Percentiles rank a stretch among this genome's conserved stretches.
These are phyloP conservation scores for Hypolimnas misippus DNA, from an alignment of 2,888 invertebrate genomes.

Conservation along the genomic window DNA sequence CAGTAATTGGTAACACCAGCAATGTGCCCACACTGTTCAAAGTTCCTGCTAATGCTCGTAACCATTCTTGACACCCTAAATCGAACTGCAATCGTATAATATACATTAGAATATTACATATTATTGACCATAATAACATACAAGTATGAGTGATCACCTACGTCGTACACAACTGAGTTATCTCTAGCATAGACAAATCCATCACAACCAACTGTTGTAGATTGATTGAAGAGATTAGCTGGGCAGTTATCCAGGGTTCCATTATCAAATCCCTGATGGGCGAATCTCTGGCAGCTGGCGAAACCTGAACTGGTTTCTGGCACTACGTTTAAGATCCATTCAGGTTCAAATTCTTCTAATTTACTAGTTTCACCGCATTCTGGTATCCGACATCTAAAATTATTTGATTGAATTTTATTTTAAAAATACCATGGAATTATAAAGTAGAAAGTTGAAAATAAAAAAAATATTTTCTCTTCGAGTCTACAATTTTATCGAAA, in stretches of 20 bases:
- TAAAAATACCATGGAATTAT: too few relatives aligned
- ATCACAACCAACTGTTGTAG: conserved; percentile 51
- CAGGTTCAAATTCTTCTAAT: conserved; percentile 56
- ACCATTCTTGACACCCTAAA: conserved; percentile 87
- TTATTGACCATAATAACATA: too few relatives aligned
- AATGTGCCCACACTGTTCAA: conserved; percentile 88
- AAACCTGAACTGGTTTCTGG: conserved; percentile 60
- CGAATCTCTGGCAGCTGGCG: conserved; percentile 75
- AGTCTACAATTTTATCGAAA: too few relatives aligned
- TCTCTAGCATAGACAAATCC: conserved; percentile 63
- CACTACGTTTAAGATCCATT: conserved; percentile 75
- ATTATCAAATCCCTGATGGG: conserved; percentile 47
- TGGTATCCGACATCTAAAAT: conserved; percentile 74
- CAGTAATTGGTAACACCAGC: conserved; percentile 87
- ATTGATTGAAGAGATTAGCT: conserved; percentile 53
- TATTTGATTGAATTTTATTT: not conserved
- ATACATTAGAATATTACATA: too few relatives aligned
- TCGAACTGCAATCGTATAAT: conserved; percentile 86
- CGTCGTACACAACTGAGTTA: conserved; percentile 71
- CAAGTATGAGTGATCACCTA: too few relatives aligned
- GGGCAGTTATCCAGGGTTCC: conserved; percentile 60
- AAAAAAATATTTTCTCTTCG: too few relatives aligned
- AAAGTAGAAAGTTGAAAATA: too few relatives aligned
- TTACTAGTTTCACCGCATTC: conserved; percentile 75
- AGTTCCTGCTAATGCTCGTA: conserved; percentile 88